Evolutionary conservation across 2,888 invertebrate genomes (phyloP), one percentile per base, ranked within the genome.

Genomic region (Drosophila colorata): DNA sequence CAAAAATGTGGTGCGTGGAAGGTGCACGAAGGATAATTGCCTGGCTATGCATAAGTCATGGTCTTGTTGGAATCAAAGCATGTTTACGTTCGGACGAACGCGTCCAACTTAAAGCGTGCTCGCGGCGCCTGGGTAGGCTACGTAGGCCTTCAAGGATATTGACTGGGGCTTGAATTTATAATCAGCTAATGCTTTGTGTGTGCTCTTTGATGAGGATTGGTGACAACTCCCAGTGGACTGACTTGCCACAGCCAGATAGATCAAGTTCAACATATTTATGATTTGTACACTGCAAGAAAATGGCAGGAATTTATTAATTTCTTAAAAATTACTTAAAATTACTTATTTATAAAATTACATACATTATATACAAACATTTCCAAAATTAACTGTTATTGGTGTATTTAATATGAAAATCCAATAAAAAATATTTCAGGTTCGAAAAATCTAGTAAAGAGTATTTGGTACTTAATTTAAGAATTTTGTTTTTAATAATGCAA

Each of bases 11-110:
- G n/a, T 37, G 18, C 11, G 40, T 16, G 35, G 25, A 33, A 52
- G 51, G 16, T 35, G 8, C 23, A 35, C 13, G 8, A 4, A 23
- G 20, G 25, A 58, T 25, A 55, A 33, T 40, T 33, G 47, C 46
- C 49, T 47, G 37, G 55, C 52, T 40, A 74, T 81, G 80, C 77
- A 82, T 77, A 85, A 87, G 69, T 82, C 66, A 82, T 82, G 61
- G 28, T 37, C 57, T 47, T 58, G 65, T 80, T 72, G 66, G 67
- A 82, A 77, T 80, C 84, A 87, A 75, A 80, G 69, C 74, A 66
- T 72, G 78, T 83, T 83, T 83, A 74, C 69, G 38, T 74, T 57
- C 46, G 40, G 41, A 35, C 46, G 7, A 38, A 28, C 37, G 51
- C 48, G 59, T 57, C 23, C 52, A 18, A 53, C 23, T 37, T 41